Percentiles rank a stretch among this genome's conserved stretches.
Evolutionary conservation across 2,113 vertebrate genomes (phyloP).

Genomic region (Piprites chloris): DNA sequence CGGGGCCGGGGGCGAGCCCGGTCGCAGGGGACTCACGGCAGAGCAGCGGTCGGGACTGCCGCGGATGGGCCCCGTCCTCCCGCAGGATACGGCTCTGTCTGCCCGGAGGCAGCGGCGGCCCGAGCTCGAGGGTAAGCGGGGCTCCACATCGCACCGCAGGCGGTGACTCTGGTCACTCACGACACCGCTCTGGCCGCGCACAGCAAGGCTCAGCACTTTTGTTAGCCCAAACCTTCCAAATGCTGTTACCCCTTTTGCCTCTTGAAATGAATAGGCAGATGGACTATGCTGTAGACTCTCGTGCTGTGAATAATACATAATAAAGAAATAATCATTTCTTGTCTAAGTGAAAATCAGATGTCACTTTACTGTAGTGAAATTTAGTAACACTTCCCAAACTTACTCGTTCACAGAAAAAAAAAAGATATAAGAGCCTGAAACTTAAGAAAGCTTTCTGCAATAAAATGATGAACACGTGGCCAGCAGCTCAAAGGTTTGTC

Average conservation of each 20-base stretch:
- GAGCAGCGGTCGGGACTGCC: not conserved
- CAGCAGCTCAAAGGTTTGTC: not conserved
- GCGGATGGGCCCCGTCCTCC: not conserved
- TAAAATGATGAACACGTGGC: not conserved
- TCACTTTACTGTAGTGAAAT: not conserved
- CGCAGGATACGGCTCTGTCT: not conserved
- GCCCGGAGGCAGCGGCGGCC: not conserved
- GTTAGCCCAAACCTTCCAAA: rapidly evolving
- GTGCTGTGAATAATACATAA: not conserved
- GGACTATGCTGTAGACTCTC: not conserved
- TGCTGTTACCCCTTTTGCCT: not conserved
- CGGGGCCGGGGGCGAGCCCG: not conserved
- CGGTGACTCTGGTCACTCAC: rapidly evolving
- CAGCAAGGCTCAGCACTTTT: rapidly evolving
- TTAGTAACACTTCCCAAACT: not conserved
- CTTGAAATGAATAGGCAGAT: not conserved
- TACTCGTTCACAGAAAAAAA: not conserved
- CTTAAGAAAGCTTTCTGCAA: not conserved
- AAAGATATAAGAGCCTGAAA: not conserved
- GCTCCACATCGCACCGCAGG: rapidly evolving
- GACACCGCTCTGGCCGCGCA: not conserved
- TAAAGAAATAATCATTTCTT: not conserved
- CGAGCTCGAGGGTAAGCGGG: rapidly evolving
- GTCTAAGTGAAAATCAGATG: not conserved
- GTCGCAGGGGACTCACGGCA: not conserved